These are phyloP conservation scores for Ophioninae sp. DNA, from an alignment of 2,888 invertebrate genomes.

Conservation along the genomic window DNA sequence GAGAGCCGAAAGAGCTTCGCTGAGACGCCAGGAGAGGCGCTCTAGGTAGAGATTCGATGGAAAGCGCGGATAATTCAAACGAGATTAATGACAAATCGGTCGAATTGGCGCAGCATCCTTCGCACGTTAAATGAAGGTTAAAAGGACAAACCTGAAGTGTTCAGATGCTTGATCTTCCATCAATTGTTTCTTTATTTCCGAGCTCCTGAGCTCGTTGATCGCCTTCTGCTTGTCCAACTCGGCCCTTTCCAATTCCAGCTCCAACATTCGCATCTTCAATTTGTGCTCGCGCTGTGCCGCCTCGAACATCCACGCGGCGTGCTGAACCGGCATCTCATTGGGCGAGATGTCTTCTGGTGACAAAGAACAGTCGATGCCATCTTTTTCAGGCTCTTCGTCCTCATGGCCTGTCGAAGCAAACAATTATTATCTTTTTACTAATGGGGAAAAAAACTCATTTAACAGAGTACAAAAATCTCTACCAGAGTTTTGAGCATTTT, in stretches of 20 bases:
- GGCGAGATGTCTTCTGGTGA: conserved; percentile 39
- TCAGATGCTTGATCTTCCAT: conserved; percentile 69
- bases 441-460: neutral
- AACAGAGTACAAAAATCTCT: too few relatives aligned
- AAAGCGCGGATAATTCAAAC: conserved; percentile 32
- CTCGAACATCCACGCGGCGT: conserved; percentile 65
- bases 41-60: neutral
- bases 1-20: neutral
- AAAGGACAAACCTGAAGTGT: conserved; percentile 67
- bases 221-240: conserved; percentile 73
- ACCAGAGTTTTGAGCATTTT: too few relatives aligned
- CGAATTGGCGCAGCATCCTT: too few relatives aligned
- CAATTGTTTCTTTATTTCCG: conserved; percentile 71
- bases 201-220: conserved; percentile 71
- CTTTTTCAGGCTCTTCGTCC: conserved; percentile 46
- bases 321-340: conserved; percentile 44
- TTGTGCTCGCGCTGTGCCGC: conserved; percentile 71
- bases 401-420: conserved; percentile 9
- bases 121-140: neutral
- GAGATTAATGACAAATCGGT: too few relatives aligned
- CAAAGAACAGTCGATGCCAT: conserved; percentile 28
- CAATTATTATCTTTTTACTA: neutral
- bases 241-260: conserved; percentile 72
- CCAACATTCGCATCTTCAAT: conserved; percentile 71
- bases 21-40: conserved; percentile 20